These are phyloP conservation scores for Dusona sp. DNA, from an alignment of 2,888 invertebrate genomes.

Conservation along the genomic window DNA sequence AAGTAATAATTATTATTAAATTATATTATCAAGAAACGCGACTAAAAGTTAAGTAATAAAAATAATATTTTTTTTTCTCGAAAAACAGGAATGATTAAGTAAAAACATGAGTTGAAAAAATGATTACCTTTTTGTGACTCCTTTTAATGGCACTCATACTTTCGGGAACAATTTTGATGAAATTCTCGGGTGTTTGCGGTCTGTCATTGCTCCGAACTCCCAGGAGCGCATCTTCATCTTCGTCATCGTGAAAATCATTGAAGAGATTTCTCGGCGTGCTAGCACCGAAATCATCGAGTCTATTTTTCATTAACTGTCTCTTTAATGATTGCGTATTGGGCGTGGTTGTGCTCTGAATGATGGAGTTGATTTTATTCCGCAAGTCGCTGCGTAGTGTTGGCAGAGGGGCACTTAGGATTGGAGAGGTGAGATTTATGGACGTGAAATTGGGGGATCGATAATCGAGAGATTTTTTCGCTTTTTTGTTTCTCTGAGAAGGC, in stretches of 20 bases:
- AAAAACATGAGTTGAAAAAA: not conserved
- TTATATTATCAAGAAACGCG: not conserved
- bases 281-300: constrained; percentile 65
- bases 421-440: constrained; percentile 62
- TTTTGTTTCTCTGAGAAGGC: constrained; percentile 76
- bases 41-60: too few relatives aligned
- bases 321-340: constrained; percentile 71
- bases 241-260: constrained; percentile 76
- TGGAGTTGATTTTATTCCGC: constrained; percentile 73
- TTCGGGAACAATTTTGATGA: constrained; percentile 77
- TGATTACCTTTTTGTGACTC: constrained; percentile 81
- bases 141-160: constrained; percentile 82
- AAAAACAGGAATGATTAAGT: not conserved
- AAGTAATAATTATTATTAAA: too few relatives aligned
- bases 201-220: constrained; percentile 71
- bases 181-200: constrained; percentile 79
- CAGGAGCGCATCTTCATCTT: constrained; percentile 68
- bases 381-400: constrained; percentile 72
- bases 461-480: constrained; percentile 73
- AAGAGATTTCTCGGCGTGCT: constrained; percentile 80
- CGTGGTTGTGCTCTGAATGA: constrained; percentile 71
- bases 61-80: not conserved
- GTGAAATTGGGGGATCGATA: constrained; percentile 73
- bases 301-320: constrained; percentile 62
- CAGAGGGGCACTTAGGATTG: constrained; percentile 58